phyloP scores from a whole-genome alignment of 2,888 invertebrate genomes.

The Cantharis lateralis region DNA sequence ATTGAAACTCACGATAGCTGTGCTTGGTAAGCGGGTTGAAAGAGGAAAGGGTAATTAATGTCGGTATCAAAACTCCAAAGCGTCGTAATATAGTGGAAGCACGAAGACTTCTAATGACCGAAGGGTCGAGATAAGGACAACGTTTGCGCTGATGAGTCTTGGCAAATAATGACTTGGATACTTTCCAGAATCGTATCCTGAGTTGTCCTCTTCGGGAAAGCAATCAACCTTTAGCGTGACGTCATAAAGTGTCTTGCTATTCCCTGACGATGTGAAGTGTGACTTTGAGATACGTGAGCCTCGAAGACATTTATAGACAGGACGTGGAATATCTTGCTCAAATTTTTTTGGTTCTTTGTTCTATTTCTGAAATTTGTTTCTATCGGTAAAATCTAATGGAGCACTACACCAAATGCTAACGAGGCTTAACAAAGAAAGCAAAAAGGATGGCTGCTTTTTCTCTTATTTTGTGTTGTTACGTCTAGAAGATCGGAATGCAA shows the following conservation, averaged over 20 bases:
- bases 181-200: slow-evolving; percentile 43
- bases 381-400: slow-evolving; percentile 29
- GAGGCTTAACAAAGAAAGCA: not conserved
- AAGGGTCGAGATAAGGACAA: slow-evolving; percentile 38
- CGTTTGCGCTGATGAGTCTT: slow-evolving; percentile 52
- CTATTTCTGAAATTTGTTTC: slow-evolving; percentile 25
- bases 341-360: slow-evolving; percentile 11
- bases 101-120: slow-evolving; percentile 31
- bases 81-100: slow-evolving; percentile 24
- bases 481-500: not conserved
- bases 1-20: slow-evolving; percentile 6
- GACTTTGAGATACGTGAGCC: slow-evolving; percentile 35
- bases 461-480: not conserved
- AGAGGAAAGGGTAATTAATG: slow-evolving; percentile 19
- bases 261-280: slow-evolving; percentile 35
- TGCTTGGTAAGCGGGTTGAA: slow-evolving; percentile 8
- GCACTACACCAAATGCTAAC: no score
- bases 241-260: slow-evolving; percentile 48
- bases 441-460: not conserved
- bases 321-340: slow-evolving; percentile 25
- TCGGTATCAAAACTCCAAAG: slow-evolving; percentile 24
- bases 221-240: slow-evolving; percentile 57
- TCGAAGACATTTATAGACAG: slow-evolving; percentile 29
- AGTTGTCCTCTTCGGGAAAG: slow-evolving; percentile 46
- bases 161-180: slow-evolving; percentile 52